Evolutionary conservation across 2,888 invertebrate genomes (phyloP).

Genomic region (Busseola fusca): DNA sequence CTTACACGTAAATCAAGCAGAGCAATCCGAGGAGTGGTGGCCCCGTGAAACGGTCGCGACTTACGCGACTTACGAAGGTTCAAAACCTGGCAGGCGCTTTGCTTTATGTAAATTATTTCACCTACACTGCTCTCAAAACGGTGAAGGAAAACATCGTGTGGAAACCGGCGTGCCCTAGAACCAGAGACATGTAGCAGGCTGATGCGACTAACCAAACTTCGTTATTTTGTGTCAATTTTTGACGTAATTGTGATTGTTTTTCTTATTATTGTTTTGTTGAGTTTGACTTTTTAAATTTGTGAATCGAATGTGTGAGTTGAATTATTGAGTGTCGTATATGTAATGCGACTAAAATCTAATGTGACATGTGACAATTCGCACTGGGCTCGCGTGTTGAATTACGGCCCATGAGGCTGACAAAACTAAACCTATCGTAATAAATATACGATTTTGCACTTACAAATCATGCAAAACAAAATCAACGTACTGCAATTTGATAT

Average conservation of each 20-base stretch:
- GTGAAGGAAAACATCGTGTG: background rate
- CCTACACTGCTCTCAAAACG: background rate
- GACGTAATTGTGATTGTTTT: no score
- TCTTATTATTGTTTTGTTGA: no score
- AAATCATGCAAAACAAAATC: slow-evolving; percentile 8
- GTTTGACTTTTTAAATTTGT: no score
- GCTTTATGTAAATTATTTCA: background rate
- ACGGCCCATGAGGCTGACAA: background rate
- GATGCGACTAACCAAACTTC: no score
- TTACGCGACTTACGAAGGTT: background rate
- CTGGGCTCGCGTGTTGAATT: background rate
- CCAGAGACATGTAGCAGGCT: no score
- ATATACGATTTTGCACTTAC: background rate
- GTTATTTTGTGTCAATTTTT: no score
- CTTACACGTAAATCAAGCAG: background rate
- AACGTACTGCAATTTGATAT: slow-evolving; percentile 14
- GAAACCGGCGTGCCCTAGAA: background rate
- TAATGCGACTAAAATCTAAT: no score
- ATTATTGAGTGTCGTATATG: no score
- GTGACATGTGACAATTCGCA: background rate
- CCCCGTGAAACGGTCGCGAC: no score
- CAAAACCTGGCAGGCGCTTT: background rate
- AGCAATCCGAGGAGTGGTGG: background rate
- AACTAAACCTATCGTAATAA: no score
- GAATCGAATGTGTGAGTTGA: no score